Evolutionary conservation across 2,797 vertebrate species (phyloP), one percentile per base, ranked within the genome.

Genomic region (Rhynchotus rufescens): DNA sequence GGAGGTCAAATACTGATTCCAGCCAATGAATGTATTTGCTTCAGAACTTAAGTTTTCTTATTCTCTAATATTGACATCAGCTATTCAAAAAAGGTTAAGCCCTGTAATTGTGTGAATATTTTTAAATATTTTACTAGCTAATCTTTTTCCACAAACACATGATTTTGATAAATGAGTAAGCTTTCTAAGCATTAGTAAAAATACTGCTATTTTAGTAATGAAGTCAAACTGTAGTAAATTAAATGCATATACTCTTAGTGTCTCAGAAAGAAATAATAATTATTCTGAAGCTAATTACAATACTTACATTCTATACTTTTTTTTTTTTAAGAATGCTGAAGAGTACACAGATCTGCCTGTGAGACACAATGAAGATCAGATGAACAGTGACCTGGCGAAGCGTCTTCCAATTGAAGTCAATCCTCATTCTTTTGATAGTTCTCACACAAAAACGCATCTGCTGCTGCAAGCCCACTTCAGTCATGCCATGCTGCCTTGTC

Each of bases 311-410:
- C 40, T 40, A 40, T 40, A 40, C 40, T 13, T 40, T 7, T 62
- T 40, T 36, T 28, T 95, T 94, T 92, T 96, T 14, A 82, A 51
- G 99, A 99, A 99, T 86, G 98, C 99, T n/a, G 98, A 99, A 32
- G 99, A 99, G 91, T 99, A 99, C 34, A 97, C 98, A 2, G 99
- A 99, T 96, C 98, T 99, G 75, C 99, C 99, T 9, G 99, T 99
- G 84, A 98, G 99, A 79, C 99, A 99, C 98, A 99, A 99, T 73
- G 99, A 99, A 96, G 99, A 99, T 97, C 99, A 99, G 97, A 98
- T 99, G 97, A 99, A 99, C 97, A 98, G 98, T 81, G 98, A 98
- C 90, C 96, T 99, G 94, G 99, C 99, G 81, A 98, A 98, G 96
- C 98, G 97, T 91, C 98, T 99, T 97, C 98, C 99, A 56, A 93